Percentiles rank a stretch among this genome's conserved stretches.
Evolutionary conservation across 2,113 vertebrate species (phyloP).

Genomic region (Datnioides undecimradiatus): DNA sequence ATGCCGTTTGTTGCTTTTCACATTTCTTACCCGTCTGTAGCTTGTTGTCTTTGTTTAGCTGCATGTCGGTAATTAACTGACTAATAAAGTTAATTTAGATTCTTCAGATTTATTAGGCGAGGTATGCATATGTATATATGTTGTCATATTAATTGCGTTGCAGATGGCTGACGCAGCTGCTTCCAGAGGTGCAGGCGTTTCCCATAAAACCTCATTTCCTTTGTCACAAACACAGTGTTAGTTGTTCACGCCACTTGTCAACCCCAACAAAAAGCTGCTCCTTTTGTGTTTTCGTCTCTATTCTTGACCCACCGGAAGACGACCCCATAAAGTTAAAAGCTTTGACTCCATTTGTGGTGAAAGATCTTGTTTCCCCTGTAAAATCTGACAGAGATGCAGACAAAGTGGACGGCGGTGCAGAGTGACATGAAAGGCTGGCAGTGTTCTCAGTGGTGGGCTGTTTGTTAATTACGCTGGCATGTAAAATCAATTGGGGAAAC

Average conservation of each 20-base stretch:
- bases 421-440: background rate
- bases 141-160: background rate
- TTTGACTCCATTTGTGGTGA: slow-evolving; percentile 15
- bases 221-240: background rate
- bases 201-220: background rate
- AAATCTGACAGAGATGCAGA: background rate
- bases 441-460: background rate
- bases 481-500: slow-evolving; percentile 22
- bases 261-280: background rate
- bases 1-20: too few relatives aligned
- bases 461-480: background rate
- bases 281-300: background rate
- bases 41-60: background rate
- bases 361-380: slow-evolving; percentile 16
- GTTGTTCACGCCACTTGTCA: background rate
- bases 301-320: background rate
- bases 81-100: background rate
- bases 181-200: background rate
- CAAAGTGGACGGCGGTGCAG: background rate
- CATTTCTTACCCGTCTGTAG: too few relatives aligned
- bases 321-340: background rate
- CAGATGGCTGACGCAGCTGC: background rate
- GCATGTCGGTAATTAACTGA: background rate
- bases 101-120: background rate
- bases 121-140: background rate